phyloP scores from a whole-genome alignment of 2,888 invertebrate genomes.

The Notocelia uddmanniana region DNA sequence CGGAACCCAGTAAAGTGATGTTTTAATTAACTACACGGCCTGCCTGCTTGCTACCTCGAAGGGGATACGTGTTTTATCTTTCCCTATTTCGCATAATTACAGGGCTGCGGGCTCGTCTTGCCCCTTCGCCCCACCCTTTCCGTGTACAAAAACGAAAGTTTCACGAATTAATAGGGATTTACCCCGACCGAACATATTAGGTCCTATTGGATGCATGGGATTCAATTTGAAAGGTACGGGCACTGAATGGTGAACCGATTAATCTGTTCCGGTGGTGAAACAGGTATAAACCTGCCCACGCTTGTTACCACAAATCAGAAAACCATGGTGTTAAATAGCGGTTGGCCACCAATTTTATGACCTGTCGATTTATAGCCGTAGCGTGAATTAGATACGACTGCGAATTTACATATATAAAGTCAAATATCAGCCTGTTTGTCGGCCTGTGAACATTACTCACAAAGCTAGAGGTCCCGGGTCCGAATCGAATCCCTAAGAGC shows the following conservation, averaged over 20 bases:
- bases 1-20: slow-evolving; percentile 62
- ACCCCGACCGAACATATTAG: slow-evolving; percentile 61
- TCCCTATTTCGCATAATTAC: slow-evolving; percentile 76
- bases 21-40: slow-evolving; percentile 69
- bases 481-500: too few species aligned
- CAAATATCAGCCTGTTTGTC: neutral
- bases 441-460: too few species aligned
- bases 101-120: slow-evolving; percentile 56
- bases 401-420: neutral
- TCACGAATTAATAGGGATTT: slow-evolving; percentile 56
- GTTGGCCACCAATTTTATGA: neutral
- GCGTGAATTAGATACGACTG: neutral
- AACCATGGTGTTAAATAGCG: neutral
- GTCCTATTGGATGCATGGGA: slow-evolving; percentile 31
- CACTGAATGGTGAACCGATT: neutral
- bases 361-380: neutral
- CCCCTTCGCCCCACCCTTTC: slow-evolving; percentile 59
- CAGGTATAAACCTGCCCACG: neutral
- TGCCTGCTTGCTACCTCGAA: slow-evolving; percentile 62
- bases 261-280: neutral
- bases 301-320: slow-evolving; percentile 4
- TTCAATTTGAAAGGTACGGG: slow-evolving; percentile 19
- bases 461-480: too few species aligned
- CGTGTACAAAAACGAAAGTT: slow-evolving; percentile 69
- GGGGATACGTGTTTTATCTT: slow-evolving; percentile 69